Conservation (phyloP, 53 echinoderm and acorn worm genomes). For the Echinometra lucunter region DNA sequence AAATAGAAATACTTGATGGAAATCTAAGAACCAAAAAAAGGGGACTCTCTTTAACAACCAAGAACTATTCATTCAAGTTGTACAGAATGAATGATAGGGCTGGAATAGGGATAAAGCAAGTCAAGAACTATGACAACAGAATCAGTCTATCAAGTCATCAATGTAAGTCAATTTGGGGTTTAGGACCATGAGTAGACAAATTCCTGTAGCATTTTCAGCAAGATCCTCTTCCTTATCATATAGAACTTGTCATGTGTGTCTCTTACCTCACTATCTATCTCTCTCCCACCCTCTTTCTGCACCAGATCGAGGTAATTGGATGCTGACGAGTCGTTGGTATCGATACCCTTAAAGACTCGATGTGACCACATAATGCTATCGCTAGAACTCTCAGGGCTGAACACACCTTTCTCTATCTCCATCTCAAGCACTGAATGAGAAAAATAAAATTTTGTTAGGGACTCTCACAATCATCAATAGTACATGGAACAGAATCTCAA, state of each 20-base stretch:
- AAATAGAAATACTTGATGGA: too few species aligned
- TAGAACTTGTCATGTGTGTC: neutral
- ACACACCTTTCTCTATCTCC: constrained; percentile 92
- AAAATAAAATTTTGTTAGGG: neutral
- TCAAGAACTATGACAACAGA: neutral
- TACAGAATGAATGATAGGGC: neutral
- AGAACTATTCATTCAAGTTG: neutral
- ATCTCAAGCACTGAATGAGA: constrained; percentile 66
- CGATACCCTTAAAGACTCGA: constrained; percentile 86
- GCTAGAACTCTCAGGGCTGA: constrained; percentile 85
- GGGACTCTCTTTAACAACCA: too few species aligned
- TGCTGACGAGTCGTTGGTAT: constrained; percentile 85
- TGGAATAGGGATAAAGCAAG: neutral
- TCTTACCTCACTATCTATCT: constrained; percentile 56
- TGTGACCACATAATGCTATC: constrained; percentile 93
- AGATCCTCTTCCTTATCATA: neutral
- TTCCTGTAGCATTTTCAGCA: neutral
- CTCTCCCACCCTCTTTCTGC: constrained; percentile 41
- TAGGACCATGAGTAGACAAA: too few species aligned
- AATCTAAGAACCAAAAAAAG: too few species aligned
- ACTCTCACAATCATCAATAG: neutral
- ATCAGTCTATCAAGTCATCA: neutral
- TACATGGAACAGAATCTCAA: neutral
- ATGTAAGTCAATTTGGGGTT: neutral
- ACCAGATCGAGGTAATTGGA: constrained; percentile 85